Evolutionary conservation across 1,140 invertebrate genomes (phyloP), one percentile per base, ranked within the genome.

Genomic region (Cotesia typhae): DNA sequence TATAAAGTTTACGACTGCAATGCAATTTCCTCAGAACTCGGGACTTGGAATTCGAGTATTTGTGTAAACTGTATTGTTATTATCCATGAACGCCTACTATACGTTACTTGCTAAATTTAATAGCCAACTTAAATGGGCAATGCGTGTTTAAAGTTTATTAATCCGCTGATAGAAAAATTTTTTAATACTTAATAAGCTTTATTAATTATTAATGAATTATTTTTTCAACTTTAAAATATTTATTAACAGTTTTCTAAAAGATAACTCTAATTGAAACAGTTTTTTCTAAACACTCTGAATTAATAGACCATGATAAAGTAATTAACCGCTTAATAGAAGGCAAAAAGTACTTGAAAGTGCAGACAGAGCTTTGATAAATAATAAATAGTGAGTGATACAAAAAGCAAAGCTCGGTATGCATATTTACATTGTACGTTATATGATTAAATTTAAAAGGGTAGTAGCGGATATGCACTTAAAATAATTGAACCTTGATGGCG

Each of bases 381-480:
- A 47, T 47, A 47, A 47, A 47, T 47, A 47, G 6, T 6, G 10
- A 9, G 41, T 47, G 41, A 59, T 59, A 20, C 28, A 20, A 17
- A 59, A 20, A 59, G 9, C 17, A 10, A 59, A 59, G 17, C 17
- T 17, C 17, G 14, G 17, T 20, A 20, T 20, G 57, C 28, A 59
- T 55, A 55, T 28, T 28, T 28, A 28, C 28, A 28, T 28, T 28
- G 28, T 28, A 28, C n/a, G 12, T 59, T 20, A 17, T 59, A 20
- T 28, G 57, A 47, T 47, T 47, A 47, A 47, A 47, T 17, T 28
- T 59, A 20, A 59, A 59, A 59, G 20, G 20, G 57, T 59, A 35
- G 57, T 2, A 17, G 20, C 7, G 57, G 41, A 57, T 61, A 52
- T 66, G 64, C 64, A 66, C 64, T 66, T 66, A 66, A 66, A 66